phyloP scores from a whole-genome alignment of 2,797 vertebrate genomes.

The Catamblyrhynchus diadema region DNA sequence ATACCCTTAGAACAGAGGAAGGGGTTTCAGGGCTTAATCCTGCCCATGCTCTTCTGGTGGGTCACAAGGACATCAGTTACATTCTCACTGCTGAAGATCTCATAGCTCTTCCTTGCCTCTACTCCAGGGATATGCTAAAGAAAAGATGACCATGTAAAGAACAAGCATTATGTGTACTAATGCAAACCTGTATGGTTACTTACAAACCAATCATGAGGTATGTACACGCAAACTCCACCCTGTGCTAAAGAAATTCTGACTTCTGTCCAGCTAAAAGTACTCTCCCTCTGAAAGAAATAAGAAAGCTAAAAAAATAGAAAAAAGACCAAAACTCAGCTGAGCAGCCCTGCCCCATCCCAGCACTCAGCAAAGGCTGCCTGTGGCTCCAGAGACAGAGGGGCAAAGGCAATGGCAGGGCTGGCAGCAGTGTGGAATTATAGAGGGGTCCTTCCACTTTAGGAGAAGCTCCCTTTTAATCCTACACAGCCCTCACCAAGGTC shows the following conservation, averaged over 20 bases:
- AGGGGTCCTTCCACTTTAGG: neutral
- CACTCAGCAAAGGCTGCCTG: neutral
- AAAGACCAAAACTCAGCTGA: neutral
- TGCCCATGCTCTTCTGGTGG: neutral
- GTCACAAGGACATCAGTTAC: neutral
- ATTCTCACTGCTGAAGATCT: neutral
- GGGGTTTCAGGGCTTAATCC: neutral
- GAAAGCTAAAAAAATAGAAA: accelerated
- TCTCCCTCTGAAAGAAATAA: neutral
- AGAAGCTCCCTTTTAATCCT: neutral
- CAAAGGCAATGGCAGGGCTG: neutral
- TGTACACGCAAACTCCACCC: neutral
- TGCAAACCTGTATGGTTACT: neutral
- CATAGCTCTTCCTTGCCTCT: neutral
- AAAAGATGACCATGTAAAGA: neutral
- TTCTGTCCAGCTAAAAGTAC: neutral
- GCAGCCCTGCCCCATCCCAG: neutral
- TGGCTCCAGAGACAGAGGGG: neutral
- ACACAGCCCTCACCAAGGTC: neutral
- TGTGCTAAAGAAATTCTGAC: neutral
- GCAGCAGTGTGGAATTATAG: neutral
- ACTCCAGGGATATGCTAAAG: neutral
- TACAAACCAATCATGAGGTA: neutral
- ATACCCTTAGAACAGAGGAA: neutral
- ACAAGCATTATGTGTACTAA: neutral